Evolutionary conservation across 2,113 vertebrate genomes (phyloP).

Genomic region (Gallinago paraguaiae): DNA sequence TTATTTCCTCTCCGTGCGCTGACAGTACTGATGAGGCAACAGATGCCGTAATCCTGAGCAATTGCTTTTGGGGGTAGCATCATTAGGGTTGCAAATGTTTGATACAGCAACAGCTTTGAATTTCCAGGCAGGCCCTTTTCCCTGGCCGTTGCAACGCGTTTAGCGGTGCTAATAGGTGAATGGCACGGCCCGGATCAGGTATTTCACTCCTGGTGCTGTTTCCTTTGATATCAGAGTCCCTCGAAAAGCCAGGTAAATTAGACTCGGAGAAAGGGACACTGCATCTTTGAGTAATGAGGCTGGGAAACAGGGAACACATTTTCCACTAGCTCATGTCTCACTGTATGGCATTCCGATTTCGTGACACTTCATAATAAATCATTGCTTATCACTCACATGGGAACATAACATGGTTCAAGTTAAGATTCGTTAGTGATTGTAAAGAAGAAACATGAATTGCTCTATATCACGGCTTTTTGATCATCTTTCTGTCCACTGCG

Average conservation of each 20-base stretch:
- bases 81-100: background rate
- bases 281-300: conserved; percentile 78
- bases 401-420: conserved; percentile 76
- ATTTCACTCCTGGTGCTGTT: background rate
- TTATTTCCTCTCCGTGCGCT: background rate
- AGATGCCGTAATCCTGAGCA: background rate
- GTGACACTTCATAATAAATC: conserved; percentile 81
- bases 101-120: background rate
- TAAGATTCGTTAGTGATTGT: conserved; percentile 82
- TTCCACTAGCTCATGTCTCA: conserved; percentile 79
- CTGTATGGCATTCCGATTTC: conserved; percentile 77
- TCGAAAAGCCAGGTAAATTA: conserved; percentile 68
- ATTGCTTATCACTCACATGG: conserved; percentile 81
- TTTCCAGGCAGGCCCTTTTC: background rate
- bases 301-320: conserved; percentile 77
- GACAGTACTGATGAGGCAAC: background rate
- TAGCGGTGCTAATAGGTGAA: background rate
- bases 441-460: conserved; percentile 78
- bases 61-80: background rate
- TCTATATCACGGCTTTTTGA: conserved; percentile 70
- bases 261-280: conserved; percentile 69
- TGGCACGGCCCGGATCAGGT: background rate
- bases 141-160: fast-evolving
- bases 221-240: background rate
- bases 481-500: conserved; percentile 71